Base-by-base conservation (phyloP, 2,888 invertebrate genomes). In the Agonopterix arenella region DNA sequence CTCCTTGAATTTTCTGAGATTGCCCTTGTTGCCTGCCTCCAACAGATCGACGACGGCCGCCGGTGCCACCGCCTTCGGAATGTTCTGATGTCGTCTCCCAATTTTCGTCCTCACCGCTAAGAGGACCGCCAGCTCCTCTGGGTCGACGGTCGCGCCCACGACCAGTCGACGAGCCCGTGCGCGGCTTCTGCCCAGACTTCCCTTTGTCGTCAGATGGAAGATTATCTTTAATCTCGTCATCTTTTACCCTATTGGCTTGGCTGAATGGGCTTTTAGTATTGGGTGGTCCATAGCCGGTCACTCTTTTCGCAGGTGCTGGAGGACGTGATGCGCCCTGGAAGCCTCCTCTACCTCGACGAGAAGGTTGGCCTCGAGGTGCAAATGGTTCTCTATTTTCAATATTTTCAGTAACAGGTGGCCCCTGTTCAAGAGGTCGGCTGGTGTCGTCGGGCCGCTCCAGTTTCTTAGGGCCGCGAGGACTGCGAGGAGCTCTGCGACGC, bases 341-440 rank as follows among this genome's bases (percentile, higher is more conserved):
- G 36, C 88, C 88, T 11, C 94, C 96, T 54, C 97, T 90, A 4
- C 97, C 97, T 52, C 97, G 93, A 47, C 97, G 90, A 1, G 96
- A 96, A 0, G 97, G 97, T 76, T 97, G 97, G 0, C 97, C 97
- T 16, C 96, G 91, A 0, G 97, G 97, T 1, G 95, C 93, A 80
- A 96, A 96, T 46, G 94, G 94, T 66, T 95, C 94, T 51, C 92
- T 84, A 57, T 85, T 88, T 70, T 85, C 83, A 75, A 90, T 61
- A 11, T 73, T 70, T 55, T 86, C 84, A 9, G 64, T 53, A 9
- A 62, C 49, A 36, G 63, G 58, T 44, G 61, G 56, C 7, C 65
- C 56, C 53, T 72, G 77, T 44, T 84, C 82, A 13, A 62, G 58
- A 8, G 70, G 58, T 42, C 74, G 70, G 63, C 65, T 71, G 44